These are phyloP conservation scores for Gnathonemus longibarbis DNA, from an alignment of 2,113 vertebrate genomes.

Conservation along the genomic window DNA sequence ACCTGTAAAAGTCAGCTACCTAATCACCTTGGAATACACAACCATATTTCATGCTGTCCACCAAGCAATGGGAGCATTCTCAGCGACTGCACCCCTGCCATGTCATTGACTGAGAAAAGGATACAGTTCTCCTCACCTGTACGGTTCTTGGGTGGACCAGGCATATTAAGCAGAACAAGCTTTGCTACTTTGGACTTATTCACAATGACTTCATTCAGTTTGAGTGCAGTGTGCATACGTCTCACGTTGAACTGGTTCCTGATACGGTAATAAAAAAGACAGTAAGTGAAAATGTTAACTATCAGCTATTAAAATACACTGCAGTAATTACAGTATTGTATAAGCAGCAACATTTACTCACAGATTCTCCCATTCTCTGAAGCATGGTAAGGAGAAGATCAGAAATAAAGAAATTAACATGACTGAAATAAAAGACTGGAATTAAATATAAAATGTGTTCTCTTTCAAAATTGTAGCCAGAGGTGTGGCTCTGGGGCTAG, in stretches of 20 bases:
- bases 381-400: slow-evolving; percentile 47
- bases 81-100: not conserved
- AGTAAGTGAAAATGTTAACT: slow-evolving; percentile 3
- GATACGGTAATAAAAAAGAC: slow-evolving; percentile 4
- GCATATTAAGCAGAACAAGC: slow-evolving; percentile 95
- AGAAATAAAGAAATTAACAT: slow-evolving; percentile 19
- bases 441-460: not conserved
- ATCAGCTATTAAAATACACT: not conserved
- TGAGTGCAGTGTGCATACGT: slow-evolving; percentile 92
- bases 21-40: not conserved
- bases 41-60: not conserved
- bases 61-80: not conserved
- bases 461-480: not conserved
- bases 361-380: slow-evolving; percentile 94
- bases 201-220: slow-evolving; percentile 86
- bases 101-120: slow-evolving; percentile 46
- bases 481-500: no score
- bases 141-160: slow-evolving; percentile 86
- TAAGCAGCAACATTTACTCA: slow-evolving; percentile 62
- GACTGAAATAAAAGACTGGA: not conserved
- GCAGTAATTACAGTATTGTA: not conserved
- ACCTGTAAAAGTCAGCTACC: not conserved
- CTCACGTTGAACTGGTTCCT: slow-evolving; percentile 88
- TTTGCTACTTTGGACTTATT: slow-evolving; percentile 91
- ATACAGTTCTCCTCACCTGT: slow-evolving; percentile 97